phyloP scores from a whole-genome alignment of 1,140 invertebrate genomes.

The Zaprionus ornatus region DNA sequence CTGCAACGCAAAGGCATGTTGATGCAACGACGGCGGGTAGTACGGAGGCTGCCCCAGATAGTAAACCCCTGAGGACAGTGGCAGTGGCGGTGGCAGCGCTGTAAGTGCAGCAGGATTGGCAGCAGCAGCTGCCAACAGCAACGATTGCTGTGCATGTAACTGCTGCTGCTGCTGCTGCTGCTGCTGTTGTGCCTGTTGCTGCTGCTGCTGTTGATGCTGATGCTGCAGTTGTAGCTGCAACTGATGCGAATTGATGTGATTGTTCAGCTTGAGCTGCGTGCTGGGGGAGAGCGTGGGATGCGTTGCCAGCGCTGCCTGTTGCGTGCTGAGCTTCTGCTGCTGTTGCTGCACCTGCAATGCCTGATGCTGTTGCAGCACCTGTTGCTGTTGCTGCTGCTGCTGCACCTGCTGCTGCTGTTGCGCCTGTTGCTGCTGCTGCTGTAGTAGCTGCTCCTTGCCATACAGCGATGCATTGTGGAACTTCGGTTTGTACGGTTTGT shows the following conservation, averaged over 20 bases:
- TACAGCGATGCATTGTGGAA: slow-evolving; percentile 89
- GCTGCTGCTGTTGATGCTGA: slow-evolving; percentile 59
- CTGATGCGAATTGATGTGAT: slow-evolving; percentile 78
- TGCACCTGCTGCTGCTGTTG: slow-evolving; percentile 25
- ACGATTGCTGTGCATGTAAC: slow-evolving; percentile 57
- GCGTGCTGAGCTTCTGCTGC: slow-evolving; percentile 54
- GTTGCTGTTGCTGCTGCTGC: slow-evolving; percentile 48
- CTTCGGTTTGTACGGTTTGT: slow-evolving; percentile 89
- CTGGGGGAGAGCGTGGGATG: slow-evolving; percentile 77
- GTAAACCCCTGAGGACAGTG: slow-evolving; percentile 53
- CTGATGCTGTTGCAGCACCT: slow-evolving; percentile 27
- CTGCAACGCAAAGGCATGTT: slow-evolving; percentile 61
- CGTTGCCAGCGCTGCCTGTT: slow-evolving; percentile 40
- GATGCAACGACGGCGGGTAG: slow-evolving; percentile 68
- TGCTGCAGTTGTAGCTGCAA: slow-evolving; percentile 74
- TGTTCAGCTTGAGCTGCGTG: slow-evolving; percentile 77
- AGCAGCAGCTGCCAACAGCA: slow-evolving; percentile 39
- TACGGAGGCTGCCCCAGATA: slow-evolving; percentile 65
- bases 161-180: slow-evolving; percentile 61
- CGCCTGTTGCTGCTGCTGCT: slow-evolving; percentile 34
- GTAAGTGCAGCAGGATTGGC: slow-evolving; percentile 48
- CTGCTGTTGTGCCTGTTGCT: slow-evolving; percentile 65
- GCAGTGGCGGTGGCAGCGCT: slow-evolving; percentile 57
- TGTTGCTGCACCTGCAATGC: slow-evolving; percentile 16
- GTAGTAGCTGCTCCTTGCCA: slow-evolving; percentile 60